Evolutionary conservation across 1,140 invertebrate genomes (phyloP).

Genomic region (Rhagoletis pomonella): DNA sequence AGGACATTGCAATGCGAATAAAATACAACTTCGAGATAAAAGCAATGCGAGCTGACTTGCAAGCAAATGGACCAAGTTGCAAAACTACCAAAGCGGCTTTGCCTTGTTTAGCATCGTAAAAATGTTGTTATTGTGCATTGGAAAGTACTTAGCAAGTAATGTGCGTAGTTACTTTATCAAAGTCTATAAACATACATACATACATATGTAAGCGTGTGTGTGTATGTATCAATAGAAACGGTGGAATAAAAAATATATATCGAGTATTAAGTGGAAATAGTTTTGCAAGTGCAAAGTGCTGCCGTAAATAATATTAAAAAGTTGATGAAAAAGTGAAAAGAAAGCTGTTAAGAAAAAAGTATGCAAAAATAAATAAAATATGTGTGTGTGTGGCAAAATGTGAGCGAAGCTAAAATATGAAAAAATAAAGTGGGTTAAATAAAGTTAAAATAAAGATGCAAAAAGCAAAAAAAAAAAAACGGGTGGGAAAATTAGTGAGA

Average conservation of each 20-base stretch:
- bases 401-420: neutral
- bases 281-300: neutral
- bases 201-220: neutral
- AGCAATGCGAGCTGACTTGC: neutral
- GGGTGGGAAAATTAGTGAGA: too few species aligned
- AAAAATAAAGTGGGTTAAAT: too few species aligned
- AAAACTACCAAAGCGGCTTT: neutral
- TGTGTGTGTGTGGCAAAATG: neutral
- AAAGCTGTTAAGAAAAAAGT: neutral
- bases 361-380: neutral
- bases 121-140: neutral
- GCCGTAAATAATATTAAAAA: neutral
- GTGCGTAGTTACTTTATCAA: neutral
- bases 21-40: neutral
- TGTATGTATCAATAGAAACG: too few species aligned
- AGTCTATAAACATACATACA: neutral
- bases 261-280: neutral
- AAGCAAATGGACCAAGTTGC: neutral
- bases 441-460: too few species aligned
- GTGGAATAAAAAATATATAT: too few species aligned
- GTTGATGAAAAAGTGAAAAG: neutral
- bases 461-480: too few species aligned
- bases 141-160: slow-evolving; percentile 1
- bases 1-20: neutral
- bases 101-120: neutral